phyloP scores from a whole-genome alignment of 2,888 invertebrate species.

The Cerceris rybyensis region DNA sequence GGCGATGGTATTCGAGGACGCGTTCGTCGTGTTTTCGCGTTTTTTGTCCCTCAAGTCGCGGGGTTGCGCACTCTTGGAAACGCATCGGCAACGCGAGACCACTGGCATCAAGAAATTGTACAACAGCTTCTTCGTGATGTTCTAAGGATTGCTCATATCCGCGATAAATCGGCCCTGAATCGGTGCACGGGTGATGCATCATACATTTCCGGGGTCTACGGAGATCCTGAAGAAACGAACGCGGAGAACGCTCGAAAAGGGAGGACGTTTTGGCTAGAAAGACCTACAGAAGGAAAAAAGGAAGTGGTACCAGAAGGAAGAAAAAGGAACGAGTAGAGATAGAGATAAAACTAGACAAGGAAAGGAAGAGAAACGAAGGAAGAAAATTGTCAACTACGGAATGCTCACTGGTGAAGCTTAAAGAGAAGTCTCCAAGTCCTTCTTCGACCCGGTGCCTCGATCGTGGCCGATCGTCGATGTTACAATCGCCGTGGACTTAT shows the following conservation, averaged over 20 bases:
- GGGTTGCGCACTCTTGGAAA: slow-evolving; percentile 87
- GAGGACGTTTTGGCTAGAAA: slow-evolving; percentile 48
- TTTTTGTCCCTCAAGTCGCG: slow-evolving; percentile 79
- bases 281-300: not conserved
- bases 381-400: not conserved
- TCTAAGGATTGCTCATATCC: slow-evolving; percentile 84
- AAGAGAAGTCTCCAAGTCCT: slow-evolving; percentile 22
- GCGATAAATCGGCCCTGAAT: slow-evolving; percentile 47
- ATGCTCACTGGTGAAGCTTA: slow-evolving; percentile 22
- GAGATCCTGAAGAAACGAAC: slow-evolving; percentile 40
- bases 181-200: slow-evolving; percentile 63
- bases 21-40: slow-evolving; percentile 80
- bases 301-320: slow-evolving; percentile 7
- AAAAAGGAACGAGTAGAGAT: not conserved
- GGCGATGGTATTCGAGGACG: slow-evolving; percentile 81
- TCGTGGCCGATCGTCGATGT: slow-evolving; percentile 20
- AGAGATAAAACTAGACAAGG: not conserved
- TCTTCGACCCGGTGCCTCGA: no score
- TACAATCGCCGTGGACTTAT: slow-evolving; percentile 30
- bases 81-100: slow-evolving; percentile 91
- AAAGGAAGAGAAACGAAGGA: slow-evolving; percentile 1
- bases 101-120: slow-evolving; percentile 93
- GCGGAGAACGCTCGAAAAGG: slow-evolving; percentile 30
- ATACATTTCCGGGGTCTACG: slow-evolving; percentile 50
- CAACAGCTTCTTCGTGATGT: slow-evolving; percentile 93